phyloP scores from a whole-genome alignment of 2,797 vertebrate genomes.

The Oreonectes daqikongensis region DNA sequence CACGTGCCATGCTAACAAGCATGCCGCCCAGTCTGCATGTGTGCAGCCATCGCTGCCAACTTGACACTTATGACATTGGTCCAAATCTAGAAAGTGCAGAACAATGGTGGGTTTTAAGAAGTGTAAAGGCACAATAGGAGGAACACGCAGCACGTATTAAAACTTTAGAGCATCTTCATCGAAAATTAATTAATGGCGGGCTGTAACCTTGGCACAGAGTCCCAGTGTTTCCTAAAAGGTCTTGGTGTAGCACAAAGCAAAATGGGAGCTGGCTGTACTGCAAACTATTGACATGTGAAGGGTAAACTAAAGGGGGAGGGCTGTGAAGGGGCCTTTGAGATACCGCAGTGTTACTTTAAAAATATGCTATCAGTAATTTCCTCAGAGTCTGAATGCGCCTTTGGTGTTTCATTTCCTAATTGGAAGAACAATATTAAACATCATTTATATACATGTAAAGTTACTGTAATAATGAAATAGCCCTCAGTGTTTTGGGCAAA shows the following conservation, averaged over 20 bases:
- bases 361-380: slow-evolving; percentile 58
- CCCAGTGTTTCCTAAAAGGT: slow-evolving; percentile 61
- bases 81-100: slow-evolving; percentile 53
- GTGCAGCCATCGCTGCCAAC: slow-evolving; percentile 49
- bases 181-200: slow-evolving; percentile 64
- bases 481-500: slow-evolving; percentile 65
- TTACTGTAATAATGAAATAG: slow-evolving; percentile 70
- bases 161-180: slow-evolving; percentile 23
- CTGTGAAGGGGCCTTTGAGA: slow-evolving; percentile 65
- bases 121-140: neutral
- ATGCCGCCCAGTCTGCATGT: slow-evolving; percentile 67
- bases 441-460: slow-evolving; percentile 64
- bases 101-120: neutral
- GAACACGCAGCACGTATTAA: slow-evolving; percentile 51
- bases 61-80: slow-evolving; percentile 71
- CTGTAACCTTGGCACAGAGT: slow-evolving; percentile 72
- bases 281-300: slow-evolving; percentile 70
- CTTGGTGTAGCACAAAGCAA: slow-evolving; percentile 65
- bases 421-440: slow-evolving; percentile 74
- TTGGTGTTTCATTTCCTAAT: slow-evolving; percentile 68
- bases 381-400: slow-evolving; percentile 68
- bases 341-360: slow-evolving; percentile 65
- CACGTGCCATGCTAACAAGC: slow-evolving; percentile 74
- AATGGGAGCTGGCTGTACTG: slow-evolving; percentile 47
- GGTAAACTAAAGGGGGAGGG: slow-evolving; percentile 65